Base-by-base conservation (phyloP, 1,140 invertebrate species). In the Venustaconcha ellipsiformis region DNA sequence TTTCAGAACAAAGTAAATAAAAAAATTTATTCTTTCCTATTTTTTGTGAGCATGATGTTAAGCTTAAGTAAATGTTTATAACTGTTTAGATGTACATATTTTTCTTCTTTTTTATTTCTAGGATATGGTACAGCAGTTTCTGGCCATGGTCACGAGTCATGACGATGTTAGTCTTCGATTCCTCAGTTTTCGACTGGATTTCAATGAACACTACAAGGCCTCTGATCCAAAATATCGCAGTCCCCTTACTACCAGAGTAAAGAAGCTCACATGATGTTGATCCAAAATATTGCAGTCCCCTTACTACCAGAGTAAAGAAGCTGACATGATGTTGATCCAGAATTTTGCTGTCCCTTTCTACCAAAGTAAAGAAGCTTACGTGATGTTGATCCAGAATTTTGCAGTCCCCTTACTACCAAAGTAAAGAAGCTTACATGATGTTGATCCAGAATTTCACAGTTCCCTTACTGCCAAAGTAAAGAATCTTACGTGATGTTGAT, bases 141-240 rank as follows among this genome's bases (percentile, higher is more conserved):
- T 96, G n/a, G 85, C 95, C n/a, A 94, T 94, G 91, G 90, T 96
- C 26, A 94, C 94, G 4, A 92, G 92, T 14, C 94, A 95, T 73
- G 90, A 92, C 75, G 94, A 96, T 84, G 92, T 94, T 57, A 95
- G 95, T 81, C 91, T 98, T 12, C 94, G 96, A 86, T 94, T 96
- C 68, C 92, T 98, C 37, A 96, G 96, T 75, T 96, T 96, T 80
- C 92, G 96, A 48, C 91, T 98, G 37, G 96, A 98, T 90, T 90
- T 90, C 79, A 90, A 90, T 67, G 87, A 89, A 80, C 84, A 89
- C 78, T 90, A 90, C 83, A 87, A 87, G 70, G 79, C 79, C 11
- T 79, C 81, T 58, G 86, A 86, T 67, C 88, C 87, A 37, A 80
- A 81, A 59, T 90, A 96, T 0, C 93, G 93, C 66, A 94, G 93